These are phyloP conservation scores for Yponomeuta plumbellus DNA, from an alignment of 2,888 invertebrate species.

Conservation along the genomic window DNA sequence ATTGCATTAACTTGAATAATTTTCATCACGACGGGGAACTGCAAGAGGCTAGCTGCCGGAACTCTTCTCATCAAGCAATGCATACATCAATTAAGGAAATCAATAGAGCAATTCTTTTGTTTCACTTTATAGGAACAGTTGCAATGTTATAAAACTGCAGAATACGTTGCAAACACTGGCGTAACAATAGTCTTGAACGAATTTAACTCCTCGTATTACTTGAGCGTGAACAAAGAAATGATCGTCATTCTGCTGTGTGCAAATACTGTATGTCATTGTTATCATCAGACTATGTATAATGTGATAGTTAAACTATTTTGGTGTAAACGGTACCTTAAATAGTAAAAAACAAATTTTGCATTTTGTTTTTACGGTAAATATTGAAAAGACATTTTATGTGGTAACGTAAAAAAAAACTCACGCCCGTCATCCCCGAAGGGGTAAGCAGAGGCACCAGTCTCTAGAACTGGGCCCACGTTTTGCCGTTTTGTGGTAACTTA, in stretches of 20 bases:
- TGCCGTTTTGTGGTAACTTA: too few relatives aligned
- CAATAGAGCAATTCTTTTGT: constrained; percentile 16
- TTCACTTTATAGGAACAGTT: not conserved
- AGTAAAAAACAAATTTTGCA: not conserved
- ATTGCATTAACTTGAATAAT: constrained; percentile 7
- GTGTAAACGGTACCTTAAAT: not conserved
- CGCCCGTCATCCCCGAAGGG: too few relatives aligned
- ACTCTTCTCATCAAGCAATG: not conserved
- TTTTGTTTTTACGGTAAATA: too few relatives aligned
- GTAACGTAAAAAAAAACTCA: too few relatives aligned
- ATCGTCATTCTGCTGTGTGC: constrained; percentile 23
- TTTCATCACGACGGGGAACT: not conserved
- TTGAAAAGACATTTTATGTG: not conserved
- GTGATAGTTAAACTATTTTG: not conserved
- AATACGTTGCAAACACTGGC: not conserved
- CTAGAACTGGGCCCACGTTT: too few relatives aligned
- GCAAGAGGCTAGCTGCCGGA: not conserved
- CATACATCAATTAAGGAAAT: constrained; percentile 11
- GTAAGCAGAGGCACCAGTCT: too few relatives aligned
- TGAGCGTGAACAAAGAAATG: constrained; percentile 46
- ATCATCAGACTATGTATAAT: constrained; percentile 3
- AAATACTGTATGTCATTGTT: not conserved
- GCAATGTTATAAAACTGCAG: constrained; percentile 3
- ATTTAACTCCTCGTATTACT: constrained; percentile 43
- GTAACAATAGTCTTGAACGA: constrained; percentile 33